A percentile compares a stretch with the other conserved stretches of the same genome.
These are phyloP conservation scores for Asarcornis scutulata DNA, from an alignment of 2,113 vertebrate genomes.

Conservation along the genomic window DNA sequence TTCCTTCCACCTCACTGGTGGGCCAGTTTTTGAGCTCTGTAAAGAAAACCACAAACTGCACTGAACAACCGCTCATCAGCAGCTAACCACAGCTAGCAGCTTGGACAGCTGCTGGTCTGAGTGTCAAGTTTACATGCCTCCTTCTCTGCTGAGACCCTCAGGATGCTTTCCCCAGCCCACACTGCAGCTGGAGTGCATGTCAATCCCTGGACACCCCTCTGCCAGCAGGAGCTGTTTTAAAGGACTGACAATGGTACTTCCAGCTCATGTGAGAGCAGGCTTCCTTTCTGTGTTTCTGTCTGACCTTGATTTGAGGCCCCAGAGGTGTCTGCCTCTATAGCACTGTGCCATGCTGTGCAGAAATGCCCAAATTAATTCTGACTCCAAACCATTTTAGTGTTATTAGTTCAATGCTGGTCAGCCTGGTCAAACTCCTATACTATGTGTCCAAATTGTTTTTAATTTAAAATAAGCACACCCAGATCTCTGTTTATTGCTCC, in stretches of 20 bases:
- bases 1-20: neutral
- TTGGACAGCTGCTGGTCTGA: neutral
- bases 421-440: neutral
- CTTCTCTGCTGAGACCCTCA: neutral
- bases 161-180: neutral
- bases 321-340: neutral
- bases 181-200: neutral
- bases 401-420: neutral
- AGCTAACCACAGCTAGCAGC: neutral
- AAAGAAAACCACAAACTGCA: conserved; percentile 15
- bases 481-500: neutral
- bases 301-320: neutral
- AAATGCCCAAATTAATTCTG: neutral
- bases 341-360: neutral
- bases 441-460: neutral
- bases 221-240: neutral
- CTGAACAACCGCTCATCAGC: neutral
- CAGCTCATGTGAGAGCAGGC: neutral
- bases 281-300: neutral
- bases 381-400: neutral
- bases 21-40: neutral
- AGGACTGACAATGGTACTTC: neutral
- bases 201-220: neutral
- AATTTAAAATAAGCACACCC: neutral
- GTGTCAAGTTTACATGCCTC: neutral